Percentiles rank a stretch among this genome's conserved stretches.
These are phyloP conservation scores for Diplodus puntazzo DNA, from an alignment of 2,797 vertebrate genomes.

Conservation along the genomic window DNA sequence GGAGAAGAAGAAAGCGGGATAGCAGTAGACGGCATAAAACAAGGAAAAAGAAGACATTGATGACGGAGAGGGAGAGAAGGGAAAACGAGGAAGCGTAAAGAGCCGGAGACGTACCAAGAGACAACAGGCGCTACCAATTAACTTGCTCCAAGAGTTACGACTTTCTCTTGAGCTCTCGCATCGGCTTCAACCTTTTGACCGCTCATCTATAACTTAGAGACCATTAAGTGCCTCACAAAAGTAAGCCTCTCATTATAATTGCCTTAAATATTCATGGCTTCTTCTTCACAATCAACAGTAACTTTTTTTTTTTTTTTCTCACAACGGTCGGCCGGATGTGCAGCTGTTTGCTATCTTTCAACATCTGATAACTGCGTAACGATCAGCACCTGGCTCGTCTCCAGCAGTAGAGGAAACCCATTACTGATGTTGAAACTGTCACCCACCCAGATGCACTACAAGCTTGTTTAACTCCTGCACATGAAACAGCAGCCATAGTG, in stretches of 20 bases:
- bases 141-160: conserved; percentile 49
- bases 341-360: conserved; percentile 18
- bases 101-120: conserved; percentile 47
- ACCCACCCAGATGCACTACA: not conserved
- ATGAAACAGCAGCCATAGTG: not conserved
- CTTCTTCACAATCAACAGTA: conserved; percentile 39
- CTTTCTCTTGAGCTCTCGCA: conserved; percentile 58
- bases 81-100: conserved; percentile 23
- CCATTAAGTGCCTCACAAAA: conserved; percentile 64
- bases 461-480: not conserved
- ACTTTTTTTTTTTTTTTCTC: conserved; percentile 7
- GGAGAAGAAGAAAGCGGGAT: too few species aligned
- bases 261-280: conserved; percentile 71
- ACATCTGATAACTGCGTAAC: conserved; percentile 1
- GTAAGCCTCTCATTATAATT: conserved; percentile 65
- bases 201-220: conserved; percentile 76
- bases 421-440: conserved; percentile 12
- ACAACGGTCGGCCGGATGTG: conserved; percentile 11
- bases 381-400: not conserved
- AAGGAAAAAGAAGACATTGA: not conserved
- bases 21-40: not conserved
- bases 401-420: not conserved
- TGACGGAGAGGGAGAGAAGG: conserved; percentile 18
- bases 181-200: conserved; percentile 72
- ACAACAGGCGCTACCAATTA: conserved; percentile 75